Percentiles rank a stretch among this genome's conserved stretches.
Conservation (phyloP, 2,113 vertebrate genomes). For the Leucoraja erinaceus region DNA sequence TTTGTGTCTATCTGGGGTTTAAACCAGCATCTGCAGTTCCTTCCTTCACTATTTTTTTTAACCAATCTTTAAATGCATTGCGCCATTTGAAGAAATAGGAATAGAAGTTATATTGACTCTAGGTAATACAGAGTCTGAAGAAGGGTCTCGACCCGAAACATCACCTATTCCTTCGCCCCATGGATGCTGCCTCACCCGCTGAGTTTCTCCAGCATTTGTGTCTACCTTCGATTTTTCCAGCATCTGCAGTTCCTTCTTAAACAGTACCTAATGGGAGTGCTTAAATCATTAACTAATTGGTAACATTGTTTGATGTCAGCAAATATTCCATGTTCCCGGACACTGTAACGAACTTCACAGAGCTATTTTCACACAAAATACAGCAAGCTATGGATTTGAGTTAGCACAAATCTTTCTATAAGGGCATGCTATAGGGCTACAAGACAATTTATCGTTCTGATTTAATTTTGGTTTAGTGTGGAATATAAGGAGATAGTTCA, state of each 20-base stretch:
- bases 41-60: not conserved
- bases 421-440: not conserved
- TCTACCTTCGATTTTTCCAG: too few species aligned
- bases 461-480: not conserved
- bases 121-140: too few species aligned
- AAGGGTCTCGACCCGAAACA: too few species aligned
- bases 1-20: too few species aligned
- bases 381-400: conserved; percentile 1
- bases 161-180: too few species aligned
- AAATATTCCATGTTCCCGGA: not conserved
- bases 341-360: not conserved
- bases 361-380: conserved; percentile 8
- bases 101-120: not conserved
- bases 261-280: not conserved
- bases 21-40: too few species aligned
- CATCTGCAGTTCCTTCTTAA: too few species aligned
- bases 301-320: not conserved
- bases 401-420: not conserved
- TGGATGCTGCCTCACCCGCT: too few species aligned
- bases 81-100: not conserved
- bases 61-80: not conserved
- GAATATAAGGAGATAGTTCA: not conserved
- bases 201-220: too few species aligned
- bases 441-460: conserved; percentile 10
- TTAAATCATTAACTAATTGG: not conserved